Conservation (phyloP, 2,113 vertebrate species). For the Neogobius melanostomus region DNA sequence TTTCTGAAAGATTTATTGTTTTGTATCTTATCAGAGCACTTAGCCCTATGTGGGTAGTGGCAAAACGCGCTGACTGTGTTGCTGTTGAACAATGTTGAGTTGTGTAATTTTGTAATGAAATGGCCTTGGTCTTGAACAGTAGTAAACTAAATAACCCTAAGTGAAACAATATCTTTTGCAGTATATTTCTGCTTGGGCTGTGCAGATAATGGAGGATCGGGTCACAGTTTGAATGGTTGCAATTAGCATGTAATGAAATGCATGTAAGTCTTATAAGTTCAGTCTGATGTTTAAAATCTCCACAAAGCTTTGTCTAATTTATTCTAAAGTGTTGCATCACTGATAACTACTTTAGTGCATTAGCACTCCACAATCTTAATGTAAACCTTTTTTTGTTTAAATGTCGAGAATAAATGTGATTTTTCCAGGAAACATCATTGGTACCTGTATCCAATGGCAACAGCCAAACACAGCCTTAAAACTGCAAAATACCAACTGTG, state of each 20-base stretch:
- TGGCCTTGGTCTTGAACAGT: not conserved
- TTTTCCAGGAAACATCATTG: not conserved
- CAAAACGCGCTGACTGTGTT: not conserved
- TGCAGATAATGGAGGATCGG: too few relatives aligned
- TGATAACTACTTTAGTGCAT: not conserved
- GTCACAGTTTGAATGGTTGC: too few relatives aligned
- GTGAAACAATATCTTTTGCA: not conserved
- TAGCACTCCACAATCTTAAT: not conserved
- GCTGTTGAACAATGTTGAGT: not conserved
- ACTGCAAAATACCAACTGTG: constrained; percentile 1
- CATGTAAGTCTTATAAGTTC: too few relatives aligned
- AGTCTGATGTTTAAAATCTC: too few relatives aligned
- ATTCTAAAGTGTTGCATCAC: too few relatives aligned
- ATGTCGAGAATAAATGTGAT: not conserved
- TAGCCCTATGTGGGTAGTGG: not conserved
- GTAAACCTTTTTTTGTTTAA: not conserved
- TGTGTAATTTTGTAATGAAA: not conserved
- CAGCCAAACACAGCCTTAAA: not conserved
- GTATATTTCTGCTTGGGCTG: not conserved
- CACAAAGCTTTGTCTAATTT: too few relatives aligned
- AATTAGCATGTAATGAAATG: too few relatives aligned
- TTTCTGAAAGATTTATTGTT: not conserved
- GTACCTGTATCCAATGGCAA: constrained; percentile 6
- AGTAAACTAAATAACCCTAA: not conserved
- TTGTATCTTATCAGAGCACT: not conserved